Percentiles rank a stretch among this genome's conserved stretches.
These are phyloP conservation scores for Galeruca laticollis DNA, from an alignment of 2,888 invertebrate species.

Conservation along the genomic window DNA sequence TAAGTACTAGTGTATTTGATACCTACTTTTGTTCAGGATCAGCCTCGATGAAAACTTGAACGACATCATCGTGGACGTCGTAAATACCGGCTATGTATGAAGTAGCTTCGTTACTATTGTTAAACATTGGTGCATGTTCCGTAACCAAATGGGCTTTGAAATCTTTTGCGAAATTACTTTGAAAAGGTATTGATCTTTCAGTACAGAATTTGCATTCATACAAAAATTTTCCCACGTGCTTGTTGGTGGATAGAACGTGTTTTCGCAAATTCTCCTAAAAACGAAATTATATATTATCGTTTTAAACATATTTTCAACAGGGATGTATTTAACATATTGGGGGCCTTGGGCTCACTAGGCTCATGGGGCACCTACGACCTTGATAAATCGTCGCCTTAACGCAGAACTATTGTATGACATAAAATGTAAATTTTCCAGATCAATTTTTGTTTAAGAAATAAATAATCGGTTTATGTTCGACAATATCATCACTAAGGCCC, in stretches of 20 bases:
- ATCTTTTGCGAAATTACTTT: constrained; percentile 76
- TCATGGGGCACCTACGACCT: too few species aligned
- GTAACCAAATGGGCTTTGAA: constrained; percentile 75
- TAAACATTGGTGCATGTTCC: constrained; percentile 70
- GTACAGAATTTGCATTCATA: constrained; percentile 82
- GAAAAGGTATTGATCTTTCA: constrained; percentile 61
- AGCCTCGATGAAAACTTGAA: constrained; percentile 26
- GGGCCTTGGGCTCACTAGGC: too few species aligned
- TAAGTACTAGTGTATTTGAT: not conserved
- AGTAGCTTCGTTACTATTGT: constrained; percentile 68
- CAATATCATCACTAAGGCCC: too few species aligned
- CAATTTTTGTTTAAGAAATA: too few species aligned
- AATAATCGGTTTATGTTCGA: too few species aligned
- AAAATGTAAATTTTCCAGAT: too few species aligned
- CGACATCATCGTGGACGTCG: constrained; percentile 61
- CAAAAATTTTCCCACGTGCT: constrained; percentile 82
- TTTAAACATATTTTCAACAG: too few species aligned
- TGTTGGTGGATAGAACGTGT: constrained; percentile 83
- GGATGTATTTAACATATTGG: too few species aligned
- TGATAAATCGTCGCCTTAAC: too few species aligned
- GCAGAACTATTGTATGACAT: too few species aligned
- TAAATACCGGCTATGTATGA: constrained; percentile 69
- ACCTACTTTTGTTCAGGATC: constrained; percentile 12
- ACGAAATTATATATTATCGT: constrained; percentile 46
- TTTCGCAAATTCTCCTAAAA: constrained; percentile 87